Conservation (phyloP, 2,888 invertebrate species). For the Drosophila pseudotalamancana region DNA sequence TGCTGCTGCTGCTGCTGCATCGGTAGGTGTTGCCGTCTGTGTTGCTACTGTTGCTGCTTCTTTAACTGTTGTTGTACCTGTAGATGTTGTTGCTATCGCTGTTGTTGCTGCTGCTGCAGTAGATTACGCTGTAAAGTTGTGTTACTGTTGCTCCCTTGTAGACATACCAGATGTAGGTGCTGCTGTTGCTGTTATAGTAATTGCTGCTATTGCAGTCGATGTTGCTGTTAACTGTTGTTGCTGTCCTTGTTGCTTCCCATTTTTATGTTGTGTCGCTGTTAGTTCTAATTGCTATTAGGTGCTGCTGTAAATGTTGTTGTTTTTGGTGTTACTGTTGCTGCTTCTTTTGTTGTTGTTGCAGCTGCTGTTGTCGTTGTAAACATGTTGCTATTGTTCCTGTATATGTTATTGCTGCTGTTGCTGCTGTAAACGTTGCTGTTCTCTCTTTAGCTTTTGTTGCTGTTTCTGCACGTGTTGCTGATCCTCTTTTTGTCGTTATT, state of each 20-base stretch:
- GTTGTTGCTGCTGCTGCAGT: slow-evolving; percentile 29
- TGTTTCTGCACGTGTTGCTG: neutral
- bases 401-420: slow-evolving; percentile 3
- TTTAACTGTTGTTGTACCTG: slow-evolving; percentile 17
- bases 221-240: too few relatives aligned
- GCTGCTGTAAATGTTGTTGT: neutral
- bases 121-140: too few relatives aligned
- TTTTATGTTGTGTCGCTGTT: too few relatives aligned
- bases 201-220: too few relatives aligned
- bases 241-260: too few relatives aligned
- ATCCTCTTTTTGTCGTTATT: slow-evolving; percentile 8
- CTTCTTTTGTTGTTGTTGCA: neutral
- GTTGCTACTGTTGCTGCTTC: slow-evolving; percentile 19
- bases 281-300: too few relatives aligned
- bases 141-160: too few relatives aligned
- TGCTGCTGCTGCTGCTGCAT: slow-evolving; percentile 20
- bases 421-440: too few relatives aligned
- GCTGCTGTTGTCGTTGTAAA: slow-evolving; percentile 25
- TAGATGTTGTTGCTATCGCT: slow-evolving; percentile 3
- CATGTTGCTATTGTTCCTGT: slow-evolving; percentile 29
- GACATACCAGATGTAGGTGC: too few relatives aligned
- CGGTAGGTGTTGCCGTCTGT: neutral
- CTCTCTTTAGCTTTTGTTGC: too few relatives aligned
- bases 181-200: too few relatives aligned
- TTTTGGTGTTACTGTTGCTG: slow-evolving; percentile 28